Base-by-base conservation (phyloP, 2,888 invertebrate genomes). In the Megamerina dolium region DNA sequence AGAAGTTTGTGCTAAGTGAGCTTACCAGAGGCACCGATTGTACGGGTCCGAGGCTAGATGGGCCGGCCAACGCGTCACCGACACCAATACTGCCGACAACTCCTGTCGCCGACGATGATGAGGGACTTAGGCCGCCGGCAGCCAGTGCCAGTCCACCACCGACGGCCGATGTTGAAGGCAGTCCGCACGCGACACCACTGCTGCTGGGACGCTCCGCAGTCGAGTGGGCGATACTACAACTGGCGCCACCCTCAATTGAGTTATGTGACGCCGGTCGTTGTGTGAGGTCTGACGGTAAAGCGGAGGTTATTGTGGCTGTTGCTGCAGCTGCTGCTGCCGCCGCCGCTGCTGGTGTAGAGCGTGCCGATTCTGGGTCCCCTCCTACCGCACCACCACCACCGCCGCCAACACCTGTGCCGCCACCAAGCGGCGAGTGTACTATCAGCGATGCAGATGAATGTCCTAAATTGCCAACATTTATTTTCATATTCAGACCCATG, bases 11-110 rank as follows among this genome's bases (percentile, higher is more conserved):
- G n/a, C n/a, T n/a, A n/a, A n/a, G n/a, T n/a, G n/a, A n/a, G 58
- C 80, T 80, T 73, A 90, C 89, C 79, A 90, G 78, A 68, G 89
- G 89, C 72, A 86, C 88, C 79, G 87, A 85, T 74, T 90, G 89
- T 59, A 88, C 87, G 46, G 89, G 90, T 45, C 87, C 85, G 63
- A 89, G 75, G 51, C 86, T 87, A 35, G 87, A 87, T n/a, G 87
- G 86, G 50, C 87, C 87, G 50, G 87, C 56, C 20, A 64, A 45
- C 13, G 61, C 51, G 47, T 66, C 66, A 37, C 48, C 49, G n/a
- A n/a, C n/a, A n/a, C n/a, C n/a, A n/a, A n/a, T n/a, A 14, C 40
- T 35, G 32, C 49, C 41, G 17, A 45, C 49, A 6, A 51, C 45
- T 23, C 45, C 48, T 31, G 47, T 49, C 41, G 48, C 52, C 51